Conservation (phyloP, 1,140 invertebrate species). For the Zaprionus gabonicus region DNA sequence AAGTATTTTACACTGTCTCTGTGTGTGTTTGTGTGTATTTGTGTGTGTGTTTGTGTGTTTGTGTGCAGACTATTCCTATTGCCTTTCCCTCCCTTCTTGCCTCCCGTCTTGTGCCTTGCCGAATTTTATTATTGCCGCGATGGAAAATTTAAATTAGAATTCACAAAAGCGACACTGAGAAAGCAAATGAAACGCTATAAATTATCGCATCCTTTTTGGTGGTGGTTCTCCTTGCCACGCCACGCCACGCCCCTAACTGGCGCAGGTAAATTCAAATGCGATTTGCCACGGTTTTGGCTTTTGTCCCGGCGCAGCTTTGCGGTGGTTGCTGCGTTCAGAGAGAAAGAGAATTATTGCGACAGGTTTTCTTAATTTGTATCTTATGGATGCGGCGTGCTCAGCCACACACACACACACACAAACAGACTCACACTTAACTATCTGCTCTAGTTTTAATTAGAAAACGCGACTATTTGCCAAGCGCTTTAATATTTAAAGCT, state of each 20-base stretch:
- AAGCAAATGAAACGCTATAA: constrained; percentile 80
- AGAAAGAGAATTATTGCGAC: constrained; percentile 70
- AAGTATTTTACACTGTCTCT: constrained; percentile 51
- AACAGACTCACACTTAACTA: neutral
- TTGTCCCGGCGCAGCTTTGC: constrained; percentile 31
- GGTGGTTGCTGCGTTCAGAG: constrained; percentile 29
- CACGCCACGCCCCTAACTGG: constrained; percentile 5
- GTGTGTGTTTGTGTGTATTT: constrained; percentile 26
- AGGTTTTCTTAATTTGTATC: constrained; percentile 70
- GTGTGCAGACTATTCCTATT: constrained; percentile 24
- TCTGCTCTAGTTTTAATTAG: constrained; percentile 36
- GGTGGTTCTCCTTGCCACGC: constrained; percentile 44
- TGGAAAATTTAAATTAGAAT: constrained; percentile 84
- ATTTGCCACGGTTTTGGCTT: constrained; percentile 82
- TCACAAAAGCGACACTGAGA: constrained; percentile 45
- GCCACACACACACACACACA: no score
- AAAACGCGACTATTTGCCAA: neutral
- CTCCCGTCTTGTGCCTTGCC: constrained; percentile 30
- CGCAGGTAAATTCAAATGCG: constrained; percentile 83
- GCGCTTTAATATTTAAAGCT: constrained; percentile 16
- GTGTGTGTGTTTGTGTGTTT: no score
- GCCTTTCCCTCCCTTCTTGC: neutral
- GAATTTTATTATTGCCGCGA: constrained; percentile 68
- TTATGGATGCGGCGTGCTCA: constrained; percentile 33
- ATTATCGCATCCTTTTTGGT: constrained; percentile 82